Percentiles rank a stretch among this genome's conserved stretches.
These are phyloP conservation scores for Aphelocoma californica DNA, from an alignment of 2,797 vertebrate species.

Conservation along the genomic window DNA sequence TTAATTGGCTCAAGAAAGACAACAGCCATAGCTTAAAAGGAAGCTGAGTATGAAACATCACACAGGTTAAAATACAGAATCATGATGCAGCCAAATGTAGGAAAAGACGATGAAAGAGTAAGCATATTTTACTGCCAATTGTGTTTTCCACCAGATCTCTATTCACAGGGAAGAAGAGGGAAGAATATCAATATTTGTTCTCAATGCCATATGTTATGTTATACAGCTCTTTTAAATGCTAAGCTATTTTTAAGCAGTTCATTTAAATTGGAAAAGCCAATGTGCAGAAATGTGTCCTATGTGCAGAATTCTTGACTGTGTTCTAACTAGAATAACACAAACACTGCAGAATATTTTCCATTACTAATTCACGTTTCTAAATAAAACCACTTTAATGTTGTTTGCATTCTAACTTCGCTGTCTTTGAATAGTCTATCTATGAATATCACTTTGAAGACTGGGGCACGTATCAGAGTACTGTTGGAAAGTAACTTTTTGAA, in stretches of 20 bases:
- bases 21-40: neutral
- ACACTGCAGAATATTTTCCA: conserved; percentile 27
- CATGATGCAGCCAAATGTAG: neutral
- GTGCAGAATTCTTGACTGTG: conserved; percentile 12
- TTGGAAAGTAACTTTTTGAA: neutral
- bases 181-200: conserved; percentile 42
- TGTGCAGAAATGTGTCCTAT: conserved; percentile 4
- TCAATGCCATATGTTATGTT: neutral
- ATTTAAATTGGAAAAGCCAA: conserved; percentile 24
- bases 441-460: neutral
- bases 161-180: neutral
- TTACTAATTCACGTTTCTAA: conserved; percentile 37
- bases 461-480: neutral
- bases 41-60: neutral
- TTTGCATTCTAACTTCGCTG: neutral
- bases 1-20: neutral
- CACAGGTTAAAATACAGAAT: neutral
- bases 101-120: conserved; percentile 8
- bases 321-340: conserved; percentile 10
- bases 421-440: neutral
- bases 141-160: neutral
- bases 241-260: conserved; percentile 29
- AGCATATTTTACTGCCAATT: neutral
- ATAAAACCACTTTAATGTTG: conserved; percentile 18
- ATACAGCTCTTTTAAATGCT: conserved; percentile 13